A percentile compares a stretch with the other conserved stretches of the same genome.
phyloP scores from a whole-genome alignment of 2,888 invertebrate species.

The Agrilus biguttatus region DNA sequence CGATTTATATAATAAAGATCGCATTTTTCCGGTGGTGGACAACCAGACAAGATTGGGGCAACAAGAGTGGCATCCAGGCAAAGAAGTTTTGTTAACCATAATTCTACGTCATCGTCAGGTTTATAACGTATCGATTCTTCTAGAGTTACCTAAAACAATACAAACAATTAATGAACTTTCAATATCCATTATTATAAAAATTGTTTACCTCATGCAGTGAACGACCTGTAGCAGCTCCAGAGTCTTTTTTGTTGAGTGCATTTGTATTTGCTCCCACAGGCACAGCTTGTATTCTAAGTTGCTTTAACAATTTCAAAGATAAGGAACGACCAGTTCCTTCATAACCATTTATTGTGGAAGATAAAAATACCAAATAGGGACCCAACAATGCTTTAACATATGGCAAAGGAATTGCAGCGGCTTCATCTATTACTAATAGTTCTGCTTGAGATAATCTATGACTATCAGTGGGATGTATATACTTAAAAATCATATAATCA shows the following conservation, averaged over 20 bases:
- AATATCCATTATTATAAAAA: neutral
- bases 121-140: slow-evolving; percentile 93
- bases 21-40: slow-evolving; percentile 80
- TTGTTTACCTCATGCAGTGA: slow-evolving; percentile 38
- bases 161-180: neutral
- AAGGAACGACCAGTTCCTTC: slow-evolving; percentile 96
- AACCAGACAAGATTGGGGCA: slow-evolving; percentile 54
- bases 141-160: slow-evolving; percentile 47
- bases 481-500: slow-evolving; percentile 39
- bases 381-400: slow-evolving; percentile 80
- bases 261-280: slow-evolving; percentile 39
- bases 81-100: slow-evolving; percentile 80
- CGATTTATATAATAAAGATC: slow-evolving; percentile 77
- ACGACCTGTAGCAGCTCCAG: slow-evolving; percentile 34
- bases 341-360: slow-evolving; percentile 96
- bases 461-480: slow-evolving; percentile 87
- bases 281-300: slow-evolving; percentile 53
- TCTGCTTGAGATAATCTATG: slow-evolving; percentile 85
- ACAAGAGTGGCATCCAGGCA: slow-evolving; percentile 77
- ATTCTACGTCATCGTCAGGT: slow-evolving; percentile 71
- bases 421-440: slow-evolving; percentile 92
- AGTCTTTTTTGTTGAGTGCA: slow-evolving; percentile 28
- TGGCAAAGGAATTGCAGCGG: slow-evolving; percentile 93
- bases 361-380: slow-evolving; percentile 85
- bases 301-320: slow-evolving; percentile 85